Evolutionary conservation across 2,113 vertebrate species (phyloP).

Genomic region (Gambusia affinis): DNA sequence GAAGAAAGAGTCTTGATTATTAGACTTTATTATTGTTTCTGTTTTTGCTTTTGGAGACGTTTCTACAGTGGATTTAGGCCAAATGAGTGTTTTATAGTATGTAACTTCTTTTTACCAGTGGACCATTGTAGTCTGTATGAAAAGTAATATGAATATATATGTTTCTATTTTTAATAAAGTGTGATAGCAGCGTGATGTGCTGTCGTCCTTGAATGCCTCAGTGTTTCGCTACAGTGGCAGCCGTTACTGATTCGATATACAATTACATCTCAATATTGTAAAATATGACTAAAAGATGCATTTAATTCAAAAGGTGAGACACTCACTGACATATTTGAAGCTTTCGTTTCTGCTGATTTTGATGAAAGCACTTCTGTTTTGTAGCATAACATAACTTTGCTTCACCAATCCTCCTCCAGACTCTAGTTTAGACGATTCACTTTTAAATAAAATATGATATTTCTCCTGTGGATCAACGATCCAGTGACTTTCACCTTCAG

Average conservation of each 20-base stretch:
- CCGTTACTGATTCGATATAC: background rate
- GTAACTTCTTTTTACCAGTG: conserved; percentile 68
- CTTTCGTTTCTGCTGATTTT: background rate
- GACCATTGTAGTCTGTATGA: conserved; percentile 79
- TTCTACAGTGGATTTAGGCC: conserved; percentile 76
- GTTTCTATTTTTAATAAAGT: conserved; percentile 82
- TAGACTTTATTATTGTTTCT: conserved; percentile 8
- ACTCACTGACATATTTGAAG: background rate
- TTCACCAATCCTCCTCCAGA: too few species aligned
- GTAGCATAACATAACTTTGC: too few species aligned
- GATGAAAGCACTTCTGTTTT: too few species aligned
- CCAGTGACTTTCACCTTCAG: too few species aligned
- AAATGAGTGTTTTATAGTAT: conserved; percentile 76
- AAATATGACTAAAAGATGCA: background rate
- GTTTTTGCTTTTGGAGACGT: conserved; percentile 42
- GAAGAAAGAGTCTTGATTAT: conserved; percentile 18
- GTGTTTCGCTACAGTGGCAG: background rate
- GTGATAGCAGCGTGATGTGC: conserved; percentile 71
- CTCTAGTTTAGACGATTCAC: too few species aligned
- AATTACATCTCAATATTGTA: background rate
- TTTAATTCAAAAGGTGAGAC: background rate
- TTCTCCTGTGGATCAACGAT: too few species aligned
- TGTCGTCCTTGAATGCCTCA: conserved; percentile 28
- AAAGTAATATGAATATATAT: conserved; percentile 79
- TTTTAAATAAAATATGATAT: too few species aligned